A percentile compares a stretch with the other conserved stretches of the same genome.
phyloP scores from a whole-genome alignment of 2,888 invertebrate species.

The Catocala sponsa region DNA sequence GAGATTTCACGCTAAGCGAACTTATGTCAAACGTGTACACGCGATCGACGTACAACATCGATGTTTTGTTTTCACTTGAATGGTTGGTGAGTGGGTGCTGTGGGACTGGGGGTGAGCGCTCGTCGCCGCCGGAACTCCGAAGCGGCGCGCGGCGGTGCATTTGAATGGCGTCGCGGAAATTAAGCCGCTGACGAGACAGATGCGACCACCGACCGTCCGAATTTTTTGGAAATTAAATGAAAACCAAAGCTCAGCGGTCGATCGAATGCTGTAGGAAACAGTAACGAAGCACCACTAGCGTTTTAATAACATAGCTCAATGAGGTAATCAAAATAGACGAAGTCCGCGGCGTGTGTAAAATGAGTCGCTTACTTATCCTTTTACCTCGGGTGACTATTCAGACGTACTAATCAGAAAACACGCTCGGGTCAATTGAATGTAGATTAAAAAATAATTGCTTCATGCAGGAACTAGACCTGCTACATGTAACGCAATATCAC shows the following conservation, averaged over 20 bases:
- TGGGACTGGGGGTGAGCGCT: not conserved
- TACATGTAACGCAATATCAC: too few species aligned
- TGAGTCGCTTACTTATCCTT: too few species aligned
- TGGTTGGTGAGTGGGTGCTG: not conserved
- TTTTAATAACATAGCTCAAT: not conserved
- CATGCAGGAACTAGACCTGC: too few species aligned
- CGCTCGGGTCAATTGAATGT: too few species aligned
- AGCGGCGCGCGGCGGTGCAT: slow-evolving; percentile 1
- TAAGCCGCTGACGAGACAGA: slow-evolving; percentile 18
- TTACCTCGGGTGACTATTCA: too few species aligned
- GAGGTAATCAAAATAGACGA: too few species aligned
- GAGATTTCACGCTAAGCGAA: slow-evolving; percentile 20
- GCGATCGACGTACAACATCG: slow-evolving; percentile 5
- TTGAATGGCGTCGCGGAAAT: slow-evolving; percentile 27
- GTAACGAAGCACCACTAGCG: not conserved
- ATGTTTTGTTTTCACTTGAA: slow-evolving; percentile 20
- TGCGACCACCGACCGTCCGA: slow-evolving; percentile 4
- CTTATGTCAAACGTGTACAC: not conserved
- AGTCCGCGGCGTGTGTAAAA: too few species aligned
- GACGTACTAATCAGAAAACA: too few species aligned
- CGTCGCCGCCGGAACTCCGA: slow-evolving; percentile 21
- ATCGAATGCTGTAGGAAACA: not conserved
- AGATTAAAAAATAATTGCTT: too few species aligned
- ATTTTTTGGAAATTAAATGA: slow-evolving; percentile 24
- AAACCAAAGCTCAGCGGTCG: slow-evolving; percentile 1